Base-by-base conservation (phyloP, 1,140 invertebrate species). In the Tenebrio molitor region DNA sequence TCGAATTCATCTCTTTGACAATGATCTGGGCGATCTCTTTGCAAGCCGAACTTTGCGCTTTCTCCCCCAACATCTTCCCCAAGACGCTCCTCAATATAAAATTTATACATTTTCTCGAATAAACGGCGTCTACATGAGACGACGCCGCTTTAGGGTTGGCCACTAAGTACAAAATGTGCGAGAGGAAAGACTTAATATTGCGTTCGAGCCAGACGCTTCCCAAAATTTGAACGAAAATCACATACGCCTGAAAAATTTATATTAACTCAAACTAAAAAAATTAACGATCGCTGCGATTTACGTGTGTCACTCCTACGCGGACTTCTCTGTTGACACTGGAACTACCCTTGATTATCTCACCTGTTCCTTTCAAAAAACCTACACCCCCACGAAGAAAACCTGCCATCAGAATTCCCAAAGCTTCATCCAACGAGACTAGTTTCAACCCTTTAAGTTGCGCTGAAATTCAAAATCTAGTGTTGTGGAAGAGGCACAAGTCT, bases 61-160 rank as follows among this genome's bases (percentile, higher is more conserved):
- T 97, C 86, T 99, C 98, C 0, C 96, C 93, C 0, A 99, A 87
- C 87, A 99, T 91, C 81, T 94, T 93, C 3, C 97, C 97, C 25
- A 99, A 87, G 1, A 96, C 92, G 68, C 94, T 92, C 33, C 95
- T 88, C 39, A 99, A 86, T 78, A 99, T 97, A 82, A 98, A 99
- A 80, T 93, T 95, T 42, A 99, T 94, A 83, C 98, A 99, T 84
- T 98, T 98, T 73, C 98, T 87, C 0, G 97, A 98, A 84, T 98
- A 98, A 1, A 99, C 96, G 23, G 96, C 96, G 84, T 99, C 98
- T 3, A 99, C 95, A 81, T 99, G 97, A 0, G 95, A 95, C 7
- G 93, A 93, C 0, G 95, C 94, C 8, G 95, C 94, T 85, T 96
- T 97, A 0, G 96, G 95, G 86, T 95, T 95, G 0, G 95, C 93